Conservation (phyloP, 2,113 vertebrate species). For the Osmerus eperlanus region DNA sequence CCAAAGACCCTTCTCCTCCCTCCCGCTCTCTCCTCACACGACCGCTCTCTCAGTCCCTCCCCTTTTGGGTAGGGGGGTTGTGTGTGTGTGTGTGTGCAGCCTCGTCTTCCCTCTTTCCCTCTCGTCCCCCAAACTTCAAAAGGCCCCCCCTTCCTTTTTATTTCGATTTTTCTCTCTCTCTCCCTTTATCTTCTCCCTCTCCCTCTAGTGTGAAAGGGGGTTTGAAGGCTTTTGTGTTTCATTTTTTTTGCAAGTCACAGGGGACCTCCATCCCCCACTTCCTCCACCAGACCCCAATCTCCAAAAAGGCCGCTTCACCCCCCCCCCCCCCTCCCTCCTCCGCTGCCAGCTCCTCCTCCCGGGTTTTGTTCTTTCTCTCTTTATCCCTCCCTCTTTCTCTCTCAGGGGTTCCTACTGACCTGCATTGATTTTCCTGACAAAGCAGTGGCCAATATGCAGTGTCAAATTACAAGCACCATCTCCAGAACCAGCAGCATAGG, state of each 20-base stretch:
- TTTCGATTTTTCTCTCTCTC: slow-evolving; percentile 19
- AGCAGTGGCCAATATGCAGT: slow-evolving; percentile 40
- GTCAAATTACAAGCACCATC: slow-evolving; percentile 59
- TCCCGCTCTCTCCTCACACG: slow-evolving; percentile 46
- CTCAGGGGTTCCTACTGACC: slow-evolving; percentile 58
- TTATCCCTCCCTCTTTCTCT: slow-evolving; percentile 39
- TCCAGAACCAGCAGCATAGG: slow-evolving; percentile 43
- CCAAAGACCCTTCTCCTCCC: slow-evolving; percentile 16
- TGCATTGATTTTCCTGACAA: slow-evolving; percentile 73
- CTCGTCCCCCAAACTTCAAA: slow-evolving; percentile 28
- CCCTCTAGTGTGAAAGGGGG: slow-evolving; percentile 33
- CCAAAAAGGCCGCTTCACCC: slow-evolving; percentile 23
- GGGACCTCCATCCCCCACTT: slow-evolving; percentile 45
- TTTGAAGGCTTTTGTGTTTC: slow-evolving; percentile 23
- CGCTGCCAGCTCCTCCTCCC: slow-evolving; percentile 48
- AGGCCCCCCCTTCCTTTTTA: slow-evolving; percentile 25
- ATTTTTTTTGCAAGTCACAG: slow-evolving; percentile 52
- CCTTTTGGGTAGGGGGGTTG: slow-evolving; percentile 46
- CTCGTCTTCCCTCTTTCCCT: background rate
- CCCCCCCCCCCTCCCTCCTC: slow-evolving; percentile 26
- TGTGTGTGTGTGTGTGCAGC: slow-evolving; percentile 20
- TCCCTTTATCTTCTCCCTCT: slow-evolving; percentile 6
- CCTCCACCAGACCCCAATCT: slow-evolving; percentile 5
- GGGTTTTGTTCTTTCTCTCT: slow-evolving; percentile 45
- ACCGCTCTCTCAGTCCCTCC: slow-evolving; percentile 33